Evolutionary conservation across 2,888 invertebrate species (phyloP).

Genomic region (Cyclophora punctaria): DNA sequence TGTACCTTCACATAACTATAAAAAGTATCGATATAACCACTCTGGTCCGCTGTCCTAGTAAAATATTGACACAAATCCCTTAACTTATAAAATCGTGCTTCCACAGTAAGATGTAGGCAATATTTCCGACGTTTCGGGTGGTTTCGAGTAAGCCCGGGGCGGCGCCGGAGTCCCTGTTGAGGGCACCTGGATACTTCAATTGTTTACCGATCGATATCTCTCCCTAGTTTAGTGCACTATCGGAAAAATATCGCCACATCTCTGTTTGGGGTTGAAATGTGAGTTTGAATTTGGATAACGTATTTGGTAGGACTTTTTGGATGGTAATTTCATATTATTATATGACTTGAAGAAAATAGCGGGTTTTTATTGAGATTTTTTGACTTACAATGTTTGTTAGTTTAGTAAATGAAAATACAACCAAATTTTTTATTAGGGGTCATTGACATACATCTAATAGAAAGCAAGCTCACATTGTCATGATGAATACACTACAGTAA

Average conservation of each 20-base stretch:
- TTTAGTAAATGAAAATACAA: too few species aligned
- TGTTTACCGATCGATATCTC: conserved; percentile 60
- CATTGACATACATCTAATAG: too few species aligned
- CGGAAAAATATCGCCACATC: conserved; percentile 1
- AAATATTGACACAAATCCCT: conserved; percentile 76
- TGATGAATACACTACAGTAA: too few species aligned
- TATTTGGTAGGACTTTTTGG: too few species aligned
- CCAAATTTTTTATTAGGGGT: too few species aligned
- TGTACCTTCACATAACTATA: conserved; percentile 7
- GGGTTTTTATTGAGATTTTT: too few species aligned
- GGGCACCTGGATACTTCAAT: conserved; percentile 61
- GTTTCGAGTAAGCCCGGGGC: conserved; percentile 41
- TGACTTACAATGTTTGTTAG: too few species aligned
- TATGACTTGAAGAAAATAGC: too few species aligned
- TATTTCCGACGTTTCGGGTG: conserved; percentile 72
- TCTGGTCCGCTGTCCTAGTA: conserved; percentile 62
- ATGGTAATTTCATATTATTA: too few species aligned
- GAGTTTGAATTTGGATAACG: too few species aligned
- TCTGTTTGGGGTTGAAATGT: too few species aligned
- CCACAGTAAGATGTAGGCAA: conserved; percentile 63
- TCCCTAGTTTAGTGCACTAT: conserved; percentile 24
- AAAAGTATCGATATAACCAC: conserved; percentile 29
- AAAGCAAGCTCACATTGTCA: too few species aligned
- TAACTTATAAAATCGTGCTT: conserved; percentile 74
- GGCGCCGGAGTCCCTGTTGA: conserved; percentile 38